Conservation (phyloP, 2,888 invertebrate species). For the Cartodere bifasciata region DNA sequence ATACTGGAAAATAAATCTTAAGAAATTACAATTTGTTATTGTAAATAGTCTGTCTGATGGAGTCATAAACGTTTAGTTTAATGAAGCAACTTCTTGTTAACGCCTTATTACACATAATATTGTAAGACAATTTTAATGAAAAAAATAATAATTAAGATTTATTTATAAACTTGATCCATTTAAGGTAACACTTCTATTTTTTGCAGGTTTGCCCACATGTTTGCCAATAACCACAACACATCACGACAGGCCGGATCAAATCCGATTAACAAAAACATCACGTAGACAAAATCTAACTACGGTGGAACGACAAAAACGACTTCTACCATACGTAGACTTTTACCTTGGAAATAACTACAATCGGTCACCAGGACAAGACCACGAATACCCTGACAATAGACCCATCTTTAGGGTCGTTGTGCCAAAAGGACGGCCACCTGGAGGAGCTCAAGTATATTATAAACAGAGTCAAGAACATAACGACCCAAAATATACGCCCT, state of each 20-base stretch:
- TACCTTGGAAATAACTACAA: slow-evolving; percentile 46
- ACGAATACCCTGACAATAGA: slow-evolving; percentile 25
- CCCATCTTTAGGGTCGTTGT: too few relatives aligned
- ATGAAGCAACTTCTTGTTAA: too few relatives aligned
- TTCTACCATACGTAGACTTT: slow-evolving; percentile 75
- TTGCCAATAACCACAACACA: slow-evolving; percentile 27
- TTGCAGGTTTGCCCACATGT: slow-evolving; percentile 20
- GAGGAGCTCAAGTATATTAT: slow-evolving; percentile 16
- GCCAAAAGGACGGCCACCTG: too few relatives aligned
- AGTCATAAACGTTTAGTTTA: too few relatives aligned
- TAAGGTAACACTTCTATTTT: slow-evolving; percentile 5
- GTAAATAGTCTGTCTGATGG: too few relatives aligned
- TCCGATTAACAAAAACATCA: slow-evolving; percentile 15
- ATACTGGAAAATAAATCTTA: too few relatives aligned
- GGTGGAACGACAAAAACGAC: slow-evolving; percentile 56
- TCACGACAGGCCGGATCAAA: slow-evolving; percentile 29
- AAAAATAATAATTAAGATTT: slow-evolving; percentile 1
- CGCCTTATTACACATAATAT: too few relatives aligned
- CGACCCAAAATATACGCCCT: slow-evolving; percentile 39
- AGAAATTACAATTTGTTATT: too few relatives aligned
- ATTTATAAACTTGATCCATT: neutral
- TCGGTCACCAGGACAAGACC: slow-evolving; percentile 16
- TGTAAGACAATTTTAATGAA: too few relatives aligned
- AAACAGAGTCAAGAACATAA: slow-evolving; percentile 19
- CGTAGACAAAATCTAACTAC: neutral